phyloP scores from a whole-genome alignment of 2,888 invertebrate genomes.

The Limnephilus lunatus region DNA sequence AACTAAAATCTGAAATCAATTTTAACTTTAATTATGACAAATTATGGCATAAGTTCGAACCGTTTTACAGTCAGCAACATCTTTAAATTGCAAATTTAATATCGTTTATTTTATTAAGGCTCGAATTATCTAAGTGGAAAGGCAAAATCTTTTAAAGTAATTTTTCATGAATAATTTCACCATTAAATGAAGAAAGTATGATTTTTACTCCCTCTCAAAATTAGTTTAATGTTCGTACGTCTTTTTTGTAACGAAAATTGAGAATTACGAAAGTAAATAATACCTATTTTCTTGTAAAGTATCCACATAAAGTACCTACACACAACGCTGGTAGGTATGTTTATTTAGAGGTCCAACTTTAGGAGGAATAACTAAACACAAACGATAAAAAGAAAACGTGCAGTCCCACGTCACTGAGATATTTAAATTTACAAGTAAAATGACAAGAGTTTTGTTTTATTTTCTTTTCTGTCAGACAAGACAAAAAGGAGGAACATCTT shows the following conservation, averaged over 20 bases:
- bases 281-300: not conserved
- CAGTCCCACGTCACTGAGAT: constrained; percentile 8
- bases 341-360: not conserved
- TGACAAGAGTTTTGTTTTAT: constrained; percentile 30
- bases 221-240: not conserved
- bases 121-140: not conserved
- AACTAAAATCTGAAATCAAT: too few species aligned
- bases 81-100: not conserved
- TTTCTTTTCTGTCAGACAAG: not conserved
- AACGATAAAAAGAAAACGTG: not conserved
- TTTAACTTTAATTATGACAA: too few species aligned
- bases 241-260: not conserved
- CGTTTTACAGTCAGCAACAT: not conserved
- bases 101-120: not conserved
- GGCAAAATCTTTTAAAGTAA: not conserved
- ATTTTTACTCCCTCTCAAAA: not conserved
- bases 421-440: constrained; percentile 21
- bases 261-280: not conserved
- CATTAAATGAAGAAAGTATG: not conserved
- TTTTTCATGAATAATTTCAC: too few species aligned
- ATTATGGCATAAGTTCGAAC: not conserved
- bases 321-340: not conserved
- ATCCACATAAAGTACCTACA: not conserved
- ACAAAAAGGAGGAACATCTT: constrained; percentile 19
- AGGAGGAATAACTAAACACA: not conserved